Evolutionary conservation across 2,797 vertebrate species (phyloP).

Genomic region (Chloroceryle amazona): DNA sequence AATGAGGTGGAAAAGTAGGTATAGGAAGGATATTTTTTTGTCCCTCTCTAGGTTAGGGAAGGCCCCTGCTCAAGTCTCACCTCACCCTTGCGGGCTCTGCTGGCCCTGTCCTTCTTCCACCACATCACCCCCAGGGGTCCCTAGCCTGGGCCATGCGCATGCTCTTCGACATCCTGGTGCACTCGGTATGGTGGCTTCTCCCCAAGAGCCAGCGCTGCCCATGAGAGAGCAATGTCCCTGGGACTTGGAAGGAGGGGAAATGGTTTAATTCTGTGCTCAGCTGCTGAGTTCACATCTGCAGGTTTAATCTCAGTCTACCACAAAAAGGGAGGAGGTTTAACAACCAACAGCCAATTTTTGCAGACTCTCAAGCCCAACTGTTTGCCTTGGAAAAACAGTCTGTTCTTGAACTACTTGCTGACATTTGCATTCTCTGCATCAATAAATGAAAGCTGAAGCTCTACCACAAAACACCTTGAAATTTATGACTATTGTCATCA

Average conservation of each 20-base stretch:
- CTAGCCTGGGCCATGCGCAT: accelerated
- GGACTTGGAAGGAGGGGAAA: not conserved
- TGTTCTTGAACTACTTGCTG: not conserved
- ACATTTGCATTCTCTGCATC: not conserved
- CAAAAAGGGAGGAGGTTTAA: not conserved
- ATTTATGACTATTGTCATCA: constrained; percentile 60
- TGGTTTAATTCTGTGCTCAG: not conserved
- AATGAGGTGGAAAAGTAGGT: constrained; percentile 25
- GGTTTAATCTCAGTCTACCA: not conserved
- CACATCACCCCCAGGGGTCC: accelerated
- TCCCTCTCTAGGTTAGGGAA: not conserved
- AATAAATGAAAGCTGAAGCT: not conserved
- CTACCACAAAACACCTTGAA: not conserved
- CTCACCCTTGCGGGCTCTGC: accelerated
- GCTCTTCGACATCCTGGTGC: not conserved
- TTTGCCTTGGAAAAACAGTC: not conserved
- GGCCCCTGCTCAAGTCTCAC: not conserved
- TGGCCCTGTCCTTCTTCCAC: not conserved
- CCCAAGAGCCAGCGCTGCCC: accelerated
- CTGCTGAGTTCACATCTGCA: not conserved
- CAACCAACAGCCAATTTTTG: not conserved
- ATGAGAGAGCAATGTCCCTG: accelerated
- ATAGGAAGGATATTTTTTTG: not conserved
- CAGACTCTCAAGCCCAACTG: not conserved
- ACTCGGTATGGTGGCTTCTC: not conserved